Conservation (phyloP, 1,140 invertebrate species). For the Drosophila ohnishii region DNA sequence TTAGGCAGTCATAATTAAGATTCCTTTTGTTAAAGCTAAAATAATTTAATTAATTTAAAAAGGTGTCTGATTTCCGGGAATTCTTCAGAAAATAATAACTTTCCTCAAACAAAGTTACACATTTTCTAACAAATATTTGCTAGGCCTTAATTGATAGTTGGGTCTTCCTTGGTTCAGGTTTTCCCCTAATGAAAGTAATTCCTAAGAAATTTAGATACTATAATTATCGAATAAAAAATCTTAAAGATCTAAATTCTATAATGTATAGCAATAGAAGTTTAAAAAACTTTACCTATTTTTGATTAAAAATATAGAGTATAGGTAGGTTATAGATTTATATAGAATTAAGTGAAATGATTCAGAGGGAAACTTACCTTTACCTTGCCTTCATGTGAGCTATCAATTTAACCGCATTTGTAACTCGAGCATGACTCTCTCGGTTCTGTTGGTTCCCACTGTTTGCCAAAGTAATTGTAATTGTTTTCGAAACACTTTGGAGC, state of each 20-base stretch:
- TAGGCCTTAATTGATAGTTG: no score
- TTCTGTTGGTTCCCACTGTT: conserved; percentile 43
- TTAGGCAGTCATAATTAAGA: conserved; percentile 18
- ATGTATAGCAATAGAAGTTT: no score
- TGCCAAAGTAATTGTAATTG: conserved; percentile 68
- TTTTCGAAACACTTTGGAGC: conserved; percentile 46
- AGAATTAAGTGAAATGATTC: neutral
- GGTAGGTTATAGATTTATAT: no score
- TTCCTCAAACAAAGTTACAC: neutral
- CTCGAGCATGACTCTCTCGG: conserved; percentile 25
- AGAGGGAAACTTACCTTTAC: neutral
- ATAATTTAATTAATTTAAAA: neutral
- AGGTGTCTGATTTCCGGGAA: neutral
- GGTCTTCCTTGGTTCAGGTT: no score
- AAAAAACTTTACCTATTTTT: neutral
- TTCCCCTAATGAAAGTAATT: neutral
- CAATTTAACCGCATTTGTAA: conserved; percentile 29
- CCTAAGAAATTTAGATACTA: no score
- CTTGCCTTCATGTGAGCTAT: conserved; percentile 7
- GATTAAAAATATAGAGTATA: neutral
- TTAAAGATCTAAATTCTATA: no score
- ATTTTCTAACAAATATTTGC: no score
- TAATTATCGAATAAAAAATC: no score
- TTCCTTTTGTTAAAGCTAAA: neutral
- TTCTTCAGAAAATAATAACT: no score